A percentile compares a stretch with the other conserved stretches of the same genome.
Evolutionary conservation across 2,113 vertebrate genomes (phyloP).

Genomic region (Cyrtonyx montezumae): DNA sequence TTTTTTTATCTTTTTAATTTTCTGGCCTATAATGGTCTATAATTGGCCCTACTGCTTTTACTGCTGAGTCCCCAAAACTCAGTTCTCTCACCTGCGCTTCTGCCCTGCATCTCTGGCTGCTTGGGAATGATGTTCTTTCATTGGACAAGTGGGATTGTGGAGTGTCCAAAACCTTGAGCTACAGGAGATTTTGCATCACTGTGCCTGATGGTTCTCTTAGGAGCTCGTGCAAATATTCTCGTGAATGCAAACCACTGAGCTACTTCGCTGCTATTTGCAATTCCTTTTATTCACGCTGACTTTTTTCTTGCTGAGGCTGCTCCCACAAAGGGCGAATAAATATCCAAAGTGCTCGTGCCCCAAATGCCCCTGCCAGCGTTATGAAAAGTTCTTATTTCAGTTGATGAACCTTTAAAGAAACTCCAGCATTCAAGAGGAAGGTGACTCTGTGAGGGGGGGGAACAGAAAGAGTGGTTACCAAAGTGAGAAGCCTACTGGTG

Average conservation of each 20-base stretch:
- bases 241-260: not conserved
- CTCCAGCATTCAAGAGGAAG: not conserved
- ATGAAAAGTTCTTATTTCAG: conserved; percentile 11
- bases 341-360: conserved; percentile 33
- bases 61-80: not conserved
- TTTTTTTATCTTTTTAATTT: not conserved
- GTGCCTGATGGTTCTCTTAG: conserved; percentile 10
- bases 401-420: conserved; percentile 2
- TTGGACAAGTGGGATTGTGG: not conserved
- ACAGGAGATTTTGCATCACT: conserved; percentile 19
- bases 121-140: not conserved
- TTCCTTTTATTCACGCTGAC: conserved; percentile 21
- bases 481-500: not conserved
- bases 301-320: conserved; percentile 34
- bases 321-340: conserved; percentile 51
- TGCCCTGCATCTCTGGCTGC: not conserved
- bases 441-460: not conserved
- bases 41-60: not conserved
- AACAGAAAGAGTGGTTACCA: not conserved
- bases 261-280: not conserved
- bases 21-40: not conserved
- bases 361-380: not conserved
- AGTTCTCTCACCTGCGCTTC: not conserved
- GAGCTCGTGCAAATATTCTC: conserved; percentile 25
- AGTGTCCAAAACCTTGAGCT: not conserved